Base-by-base conservation (phyloP, 1,140 invertebrate species). In the Ganaspis sp. region DNA sequence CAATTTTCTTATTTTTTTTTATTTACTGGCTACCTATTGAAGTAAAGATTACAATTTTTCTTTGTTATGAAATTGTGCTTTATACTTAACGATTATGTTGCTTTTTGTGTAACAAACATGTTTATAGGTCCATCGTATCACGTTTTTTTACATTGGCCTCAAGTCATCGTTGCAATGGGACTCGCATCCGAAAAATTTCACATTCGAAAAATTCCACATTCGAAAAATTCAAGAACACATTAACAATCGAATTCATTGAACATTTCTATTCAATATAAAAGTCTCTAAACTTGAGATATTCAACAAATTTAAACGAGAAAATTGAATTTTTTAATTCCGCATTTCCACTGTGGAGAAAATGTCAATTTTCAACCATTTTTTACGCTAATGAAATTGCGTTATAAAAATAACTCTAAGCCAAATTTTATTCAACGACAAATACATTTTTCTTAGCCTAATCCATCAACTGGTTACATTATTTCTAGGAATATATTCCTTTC, bases 331-430 rank as follows among this genome's bases (percentile, higher is more conserved):
- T 17, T 17, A 49, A 49, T 49, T 49, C 17, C 45, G 17, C 45
- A 17, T n/a, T 17, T 8, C 17, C n/a, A 49, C 8, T 49, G 15
- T 15, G 45, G 54, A 77, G 77, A 77, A 78, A 78, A 64, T 64
- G 5, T 26, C 12, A 64, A 29, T 26, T 19, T 23, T 76, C 64
- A 75, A 58, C 69, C n/a, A n/a, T 75, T 78, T 34, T 15, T 6
- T 49, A 74, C 75, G 81, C 72, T 70, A 80, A 84, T 81, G 75
- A 84, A 73, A 82, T 72, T 82, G 64, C 79, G 40, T 83, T 87
- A 87, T 87, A 87, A 87, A 87, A 87, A 87, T 87, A 87, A 87
- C 83, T 84, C 83, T 85, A 75, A 74, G 80, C 81, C 75, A 76
- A 86, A 80, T 26, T 26, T 23, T 78, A 74, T 84, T 19, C 78